Conservation (phyloP, 1,140 invertebrate genomes). For the Halictus rubicundus region DNA sequence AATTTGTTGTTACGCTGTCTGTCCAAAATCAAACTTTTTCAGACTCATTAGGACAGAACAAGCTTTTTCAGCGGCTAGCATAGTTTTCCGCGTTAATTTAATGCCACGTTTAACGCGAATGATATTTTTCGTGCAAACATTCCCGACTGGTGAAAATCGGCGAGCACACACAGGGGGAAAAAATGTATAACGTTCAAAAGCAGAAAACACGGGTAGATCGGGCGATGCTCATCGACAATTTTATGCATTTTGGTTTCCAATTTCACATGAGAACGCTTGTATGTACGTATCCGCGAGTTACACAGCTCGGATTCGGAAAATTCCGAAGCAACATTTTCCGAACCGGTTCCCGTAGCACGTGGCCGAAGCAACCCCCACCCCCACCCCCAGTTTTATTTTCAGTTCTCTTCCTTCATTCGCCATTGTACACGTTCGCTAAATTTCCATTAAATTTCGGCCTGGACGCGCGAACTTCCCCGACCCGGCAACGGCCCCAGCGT, state of each 20-base stretch:
- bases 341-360: neutral
- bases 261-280: conserved; percentile 15
- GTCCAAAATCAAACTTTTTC: too few species aligned
- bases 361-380: neutral
- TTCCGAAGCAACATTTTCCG: neutral
- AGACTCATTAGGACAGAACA: too few species aligned
- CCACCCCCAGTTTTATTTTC: conserved; percentile 10
- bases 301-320: neutral
- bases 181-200: neutral
- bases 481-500: neutral
- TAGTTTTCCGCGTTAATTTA: conserved; percentile 13
- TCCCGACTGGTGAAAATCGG: neutral
- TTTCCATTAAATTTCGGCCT: conserved; percentile 17
- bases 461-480: neutral
- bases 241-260: conserved; percentile 18
- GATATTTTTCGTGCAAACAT: conserved; percentile 30
- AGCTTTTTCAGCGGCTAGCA: neutral
- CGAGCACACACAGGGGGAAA: neutral
- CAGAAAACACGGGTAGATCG: neutral
- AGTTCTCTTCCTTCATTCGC: neutral
- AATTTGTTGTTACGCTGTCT: too few species aligned
- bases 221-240: neutral
- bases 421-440: neutral
- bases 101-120: conserved; percentile 34
- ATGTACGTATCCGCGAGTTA: conserved; percentile 4